These are phyloP conservation scores for Scelioninae gen. 1 DNA, from an alignment of 2,888 invertebrate genomes.

Conservation along the genomic window DNA sequence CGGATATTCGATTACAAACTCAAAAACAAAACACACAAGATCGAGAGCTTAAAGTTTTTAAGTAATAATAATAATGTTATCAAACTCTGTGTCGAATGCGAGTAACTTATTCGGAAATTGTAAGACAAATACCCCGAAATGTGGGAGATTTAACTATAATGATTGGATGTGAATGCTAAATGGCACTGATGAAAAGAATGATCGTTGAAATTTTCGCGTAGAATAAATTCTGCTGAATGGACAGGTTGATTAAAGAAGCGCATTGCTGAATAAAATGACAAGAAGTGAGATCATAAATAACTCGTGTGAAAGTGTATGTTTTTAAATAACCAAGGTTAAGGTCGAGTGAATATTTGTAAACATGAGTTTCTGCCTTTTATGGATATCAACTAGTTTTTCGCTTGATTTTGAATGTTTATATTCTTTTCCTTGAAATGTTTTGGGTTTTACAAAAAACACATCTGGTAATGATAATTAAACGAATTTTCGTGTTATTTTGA, in stretches of 20 bases:
- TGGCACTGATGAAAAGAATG: conserved; percentile 2
- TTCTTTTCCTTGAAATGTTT: no score
- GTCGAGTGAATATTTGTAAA: neutral
- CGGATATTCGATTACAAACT: conserved; percentile 10
- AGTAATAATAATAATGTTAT: no score
- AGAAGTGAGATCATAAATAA: conserved; percentile 2
- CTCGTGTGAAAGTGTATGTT: neutral
- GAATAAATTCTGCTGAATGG: conserved; percentile 14
- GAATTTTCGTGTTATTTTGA: no score
- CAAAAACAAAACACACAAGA: neutral
- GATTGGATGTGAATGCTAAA: neutral
- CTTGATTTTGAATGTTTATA: no score
- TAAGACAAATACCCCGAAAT: no score
- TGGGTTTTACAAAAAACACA: no score
- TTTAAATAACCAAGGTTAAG: neutral
- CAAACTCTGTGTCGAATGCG: no score
- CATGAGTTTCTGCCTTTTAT: neutral
- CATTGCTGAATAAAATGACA: conserved; percentile 13
- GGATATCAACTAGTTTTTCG: no score
- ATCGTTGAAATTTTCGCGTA: neutral
- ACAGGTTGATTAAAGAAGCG: conserved; percentile 23
- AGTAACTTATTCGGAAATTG: no score
- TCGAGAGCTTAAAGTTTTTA: no score
- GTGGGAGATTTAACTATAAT: no score
- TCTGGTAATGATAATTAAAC: no score